phyloP scores from a whole-genome alignment of 2,888 invertebrate genomes.

The Machimus rusticus region DNA sequence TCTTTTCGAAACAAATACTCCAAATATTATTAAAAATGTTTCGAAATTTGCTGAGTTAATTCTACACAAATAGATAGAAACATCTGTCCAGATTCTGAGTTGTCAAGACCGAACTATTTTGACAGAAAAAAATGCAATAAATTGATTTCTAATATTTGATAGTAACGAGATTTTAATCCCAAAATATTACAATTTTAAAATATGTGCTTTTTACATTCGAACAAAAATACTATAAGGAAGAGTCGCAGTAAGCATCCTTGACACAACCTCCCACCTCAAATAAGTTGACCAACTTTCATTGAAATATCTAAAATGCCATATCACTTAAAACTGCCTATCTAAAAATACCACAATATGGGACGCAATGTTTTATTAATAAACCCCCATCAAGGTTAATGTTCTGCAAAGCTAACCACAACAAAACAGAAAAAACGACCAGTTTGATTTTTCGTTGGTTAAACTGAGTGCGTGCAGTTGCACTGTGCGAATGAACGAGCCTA shows the following conservation, averaged over 20 bases:
- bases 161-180: neutral
- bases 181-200: too few species aligned
- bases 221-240: neutral
- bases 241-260: neutral
- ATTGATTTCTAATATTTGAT: neutral
- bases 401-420: neutral
- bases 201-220: neutral
- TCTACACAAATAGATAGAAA: neutral
- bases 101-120: neutral
- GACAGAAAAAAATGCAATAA: neutral
- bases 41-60: too few species aligned
- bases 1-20: too few species aligned
- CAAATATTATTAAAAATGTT: too few species aligned
- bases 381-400: neutral
- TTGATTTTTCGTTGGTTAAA: neutral
- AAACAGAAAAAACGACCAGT: neutral
- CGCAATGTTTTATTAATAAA: neutral
- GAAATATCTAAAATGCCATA: neutral
- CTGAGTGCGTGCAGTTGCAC: conserved; percentile 6
- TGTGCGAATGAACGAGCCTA: neutral
- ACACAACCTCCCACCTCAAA: neutral
- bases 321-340: neutral
- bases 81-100: neutral
- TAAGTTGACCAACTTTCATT: neutral
- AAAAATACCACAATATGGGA: neutral